Conservation (phyloP, 2,888 invertebrate genomes). For the Odontocolon sp. region DNA sequence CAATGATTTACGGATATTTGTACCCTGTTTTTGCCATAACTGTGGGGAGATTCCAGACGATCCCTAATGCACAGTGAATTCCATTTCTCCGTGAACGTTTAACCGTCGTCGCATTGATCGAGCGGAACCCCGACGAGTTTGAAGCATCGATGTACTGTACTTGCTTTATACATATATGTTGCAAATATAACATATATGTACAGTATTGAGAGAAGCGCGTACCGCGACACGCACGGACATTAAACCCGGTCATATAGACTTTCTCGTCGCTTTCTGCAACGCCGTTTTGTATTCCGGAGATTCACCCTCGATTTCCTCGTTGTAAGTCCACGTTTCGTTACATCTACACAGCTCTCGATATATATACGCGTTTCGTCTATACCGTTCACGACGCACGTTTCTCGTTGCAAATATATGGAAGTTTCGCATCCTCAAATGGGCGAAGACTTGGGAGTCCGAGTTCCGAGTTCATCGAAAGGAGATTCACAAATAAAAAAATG, state of each 20-base stretch:
- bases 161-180: background rate
- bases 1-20: background rate
- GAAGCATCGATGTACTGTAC: slow-evolving; percentile 17
- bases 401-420: slow-evolving; percentile 48
- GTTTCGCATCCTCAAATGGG: slow-evolving; percentile 12
- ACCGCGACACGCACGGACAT: slow-evolving; percentile 61
- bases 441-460: background rate
- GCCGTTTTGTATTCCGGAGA: slow-evolving; percentile 74
- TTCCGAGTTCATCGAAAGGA: slow-evolving; percentile 16
- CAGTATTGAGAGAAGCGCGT: no score
- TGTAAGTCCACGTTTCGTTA: slow-evolving; percentile 54
- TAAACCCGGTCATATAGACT: slow-evolving; percentile 69
- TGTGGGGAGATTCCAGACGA: slow-evolving; percentile 8
- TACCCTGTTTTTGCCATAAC: background rate
- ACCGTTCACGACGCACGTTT: slow-evolving; percentile 33
- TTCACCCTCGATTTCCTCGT: slow-evolving; percentile 73
- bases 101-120: slow-evolving; percentile 13
- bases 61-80: background rate
- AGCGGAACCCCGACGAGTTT: background rate
- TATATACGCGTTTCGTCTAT: slow-evolving; percentile 5
- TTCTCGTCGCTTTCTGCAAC: slow-evolving; percentile 75
- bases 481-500: slow-evolving; percentile 16
- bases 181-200: background rate
- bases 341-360: slow-evolving; percentile 33
- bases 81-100: slow-evolving; percentile 21